A percentile compares a stretch with the other conserved stretches of the same genome.
These are phyloP conservation scores for Pachyuromys duprasi DNA, from an alignment of 2,797 vertebrate genomes.

Conservation along the genomic window DNA sequence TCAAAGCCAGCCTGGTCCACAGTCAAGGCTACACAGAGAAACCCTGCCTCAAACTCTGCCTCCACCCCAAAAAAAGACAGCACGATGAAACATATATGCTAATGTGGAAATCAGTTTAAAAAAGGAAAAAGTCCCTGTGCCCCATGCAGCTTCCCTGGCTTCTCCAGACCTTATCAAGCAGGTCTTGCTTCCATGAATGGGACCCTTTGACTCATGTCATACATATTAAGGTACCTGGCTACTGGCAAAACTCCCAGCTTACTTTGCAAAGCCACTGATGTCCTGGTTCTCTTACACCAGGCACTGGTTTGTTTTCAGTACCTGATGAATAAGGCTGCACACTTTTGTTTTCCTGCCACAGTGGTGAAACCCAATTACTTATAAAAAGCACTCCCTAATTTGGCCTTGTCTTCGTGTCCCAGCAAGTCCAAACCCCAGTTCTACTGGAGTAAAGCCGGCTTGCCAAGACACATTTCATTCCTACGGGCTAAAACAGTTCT, in stretches of 20 bases:
- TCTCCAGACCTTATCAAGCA: not conserved
- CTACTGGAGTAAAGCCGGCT: not conserved
- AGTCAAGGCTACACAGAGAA: too few species aligned
- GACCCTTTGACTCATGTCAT: not conserved
- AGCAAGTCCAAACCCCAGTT: not conserved
- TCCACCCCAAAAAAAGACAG: too few species aligned
- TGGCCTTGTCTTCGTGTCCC: not conserved
- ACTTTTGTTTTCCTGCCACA: not conserved
- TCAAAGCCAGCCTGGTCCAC: too few species aligned
- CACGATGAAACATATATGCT: not conserved
- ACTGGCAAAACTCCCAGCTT: too few species aligned
- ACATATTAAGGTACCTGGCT: not conserved
- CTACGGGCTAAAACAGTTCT: not conserved
- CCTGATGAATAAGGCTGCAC: not conserved
- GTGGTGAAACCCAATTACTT: not conserved
- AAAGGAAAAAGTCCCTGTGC: not conserved
- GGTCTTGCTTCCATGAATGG: not conserved
- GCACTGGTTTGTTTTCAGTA: not conserved
- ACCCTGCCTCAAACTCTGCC: too few species aligned
- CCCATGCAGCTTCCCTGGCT: not conserved
- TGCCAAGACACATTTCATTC: not conserved
- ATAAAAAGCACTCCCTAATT: not conserved
- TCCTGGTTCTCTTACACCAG: not conserved
- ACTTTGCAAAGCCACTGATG: not conserved
- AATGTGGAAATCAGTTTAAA: not conserved